Percentiles rank a stretch among this genome's conserved stretches.
phyloP scores from a whole-genome alignment of 2,797 vertebrate genomes.

The Notoglanidium macrostoma region DNA sequence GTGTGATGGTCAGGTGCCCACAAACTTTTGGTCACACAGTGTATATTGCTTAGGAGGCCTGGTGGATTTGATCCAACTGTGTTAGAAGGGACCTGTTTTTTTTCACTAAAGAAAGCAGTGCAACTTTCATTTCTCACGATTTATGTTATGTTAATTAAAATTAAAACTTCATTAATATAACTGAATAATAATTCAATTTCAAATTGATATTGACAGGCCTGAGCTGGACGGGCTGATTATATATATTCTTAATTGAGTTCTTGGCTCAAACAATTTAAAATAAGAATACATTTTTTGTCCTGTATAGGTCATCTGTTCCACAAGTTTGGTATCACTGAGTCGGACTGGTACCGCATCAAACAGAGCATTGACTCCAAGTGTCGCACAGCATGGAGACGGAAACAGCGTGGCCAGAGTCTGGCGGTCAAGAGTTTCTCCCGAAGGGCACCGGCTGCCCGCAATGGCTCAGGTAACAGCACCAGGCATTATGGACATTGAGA shows the following conservation, averaged over 20 bases:
- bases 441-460: conserved; percentile 82
- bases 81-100: not conserved
- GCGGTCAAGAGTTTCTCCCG: conserved; percentile 98
- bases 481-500: not conserved
- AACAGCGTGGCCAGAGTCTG: conserved; percentile 95
- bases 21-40: too few species aligned
- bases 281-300: not conserved
- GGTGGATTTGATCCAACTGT: not conserved
- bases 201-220: not conserved
- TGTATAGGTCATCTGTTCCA: conserved; percentile 92
- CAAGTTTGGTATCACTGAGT: conserved; percentile 93
- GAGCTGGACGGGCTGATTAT: not conserved
- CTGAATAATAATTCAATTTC: not conserved
- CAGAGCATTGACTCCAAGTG: conserved; percentile 99
- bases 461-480: conserved; percentile 69
- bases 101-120: not conserved
- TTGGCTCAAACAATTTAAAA: not conserved
- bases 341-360: conserved; percentile 98
- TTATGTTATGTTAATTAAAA: not conserved
- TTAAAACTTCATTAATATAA: not conserved
- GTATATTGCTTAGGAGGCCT: not conserved
- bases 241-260: not conserved
- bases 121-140: too few species aligned
- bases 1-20: not conserved
- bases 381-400: conserved; percentile 95